Conservation (phyloP, 2,797 vertebrate genomes). For the Graptemys geographica region DNA sequence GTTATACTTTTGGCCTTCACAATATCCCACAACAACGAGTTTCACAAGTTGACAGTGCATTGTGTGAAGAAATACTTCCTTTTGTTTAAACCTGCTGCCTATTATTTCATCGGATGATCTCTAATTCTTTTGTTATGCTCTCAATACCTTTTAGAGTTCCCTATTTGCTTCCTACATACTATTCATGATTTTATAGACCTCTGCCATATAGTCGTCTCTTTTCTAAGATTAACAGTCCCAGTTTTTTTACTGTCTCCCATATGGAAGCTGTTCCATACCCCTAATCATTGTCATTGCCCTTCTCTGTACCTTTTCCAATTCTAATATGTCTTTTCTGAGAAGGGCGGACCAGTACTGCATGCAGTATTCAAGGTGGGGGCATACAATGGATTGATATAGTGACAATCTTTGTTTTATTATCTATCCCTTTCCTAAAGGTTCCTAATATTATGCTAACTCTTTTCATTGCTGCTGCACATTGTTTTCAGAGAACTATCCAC, state of each 20-base stretch:
- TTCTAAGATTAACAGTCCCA: neutral
- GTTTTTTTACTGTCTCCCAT: neutral
- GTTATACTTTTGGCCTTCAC: neutral
- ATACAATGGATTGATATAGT: neutral
- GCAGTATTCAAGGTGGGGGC: neutral
- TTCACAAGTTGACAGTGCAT: neutral
- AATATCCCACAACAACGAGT: neutral
- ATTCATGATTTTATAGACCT: neutral
- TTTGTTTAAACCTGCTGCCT: neutral
- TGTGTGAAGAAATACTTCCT: neutral
- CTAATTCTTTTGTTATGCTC: neutral
- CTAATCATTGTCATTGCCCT: neutral
- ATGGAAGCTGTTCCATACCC: neutral
- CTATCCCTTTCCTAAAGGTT: neutral
- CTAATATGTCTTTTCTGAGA: neutral
- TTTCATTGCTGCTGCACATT: neutral
- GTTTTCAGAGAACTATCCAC: neutral
- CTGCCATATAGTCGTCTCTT: neutral
- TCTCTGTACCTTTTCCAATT: neutral
- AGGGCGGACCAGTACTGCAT: neutral
- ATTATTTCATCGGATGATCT: neutral
- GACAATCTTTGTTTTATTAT: neutral
- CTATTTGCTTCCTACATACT: neutral
- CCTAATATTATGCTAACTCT: neutral
- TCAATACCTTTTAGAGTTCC: too few relatives aligned